Conservation (phyloP, 1,140 invertebrate genomes). For the Fopius arisanus region DNA sequence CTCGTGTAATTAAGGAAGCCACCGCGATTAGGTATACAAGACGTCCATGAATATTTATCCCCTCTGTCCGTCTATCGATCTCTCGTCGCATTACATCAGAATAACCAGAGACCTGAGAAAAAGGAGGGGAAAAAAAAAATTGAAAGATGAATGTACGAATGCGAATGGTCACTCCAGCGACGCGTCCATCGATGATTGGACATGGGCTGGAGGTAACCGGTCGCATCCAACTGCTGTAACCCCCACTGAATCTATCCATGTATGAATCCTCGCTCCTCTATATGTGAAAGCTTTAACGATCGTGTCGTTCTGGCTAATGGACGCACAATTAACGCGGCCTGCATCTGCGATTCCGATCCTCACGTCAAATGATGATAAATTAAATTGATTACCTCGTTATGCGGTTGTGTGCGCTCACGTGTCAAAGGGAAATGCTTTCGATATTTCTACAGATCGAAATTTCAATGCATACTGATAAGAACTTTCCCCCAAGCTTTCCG, state of each 20-base stretch:
- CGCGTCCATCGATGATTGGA: slow-evolving; percentile 7
- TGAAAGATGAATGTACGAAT: not conserved
- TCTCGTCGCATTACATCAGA: not conserved
- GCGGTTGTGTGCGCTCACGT: slow-evolving; percentile 23
- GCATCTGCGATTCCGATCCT: slow-evolving; percentile 52
- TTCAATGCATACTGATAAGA: too few relatives aligned
- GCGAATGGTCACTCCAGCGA: not conserved
- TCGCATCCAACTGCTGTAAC: not conserved
- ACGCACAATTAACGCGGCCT: slow-evolving; percentile 51
- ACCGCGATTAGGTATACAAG: not conserved
- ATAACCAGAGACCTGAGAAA: not conserved
- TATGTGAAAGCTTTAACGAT: slow-evolving; percentile 40
- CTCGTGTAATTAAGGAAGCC: not conserved
- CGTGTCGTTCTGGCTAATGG: slow-evolving; percentile 50
- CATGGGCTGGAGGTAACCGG: not conserved
- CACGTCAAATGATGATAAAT: slow-evolving; percentile 53
- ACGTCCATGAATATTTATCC: not conserved
- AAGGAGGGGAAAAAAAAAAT: not conserved
- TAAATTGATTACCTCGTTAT: slow-evolving; percentile 57
- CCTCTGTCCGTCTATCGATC: not conserved
- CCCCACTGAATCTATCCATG: not conserved
- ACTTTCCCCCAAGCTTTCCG: too few relatives aligned
- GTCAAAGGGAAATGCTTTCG: not conserved
- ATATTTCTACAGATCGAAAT: not conserved
- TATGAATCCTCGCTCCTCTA: not conserved